Evolutionary conservation across 2,888 invertebrate genomes (phyloP).

Genomic region (Euphydryas editha): DNA sequence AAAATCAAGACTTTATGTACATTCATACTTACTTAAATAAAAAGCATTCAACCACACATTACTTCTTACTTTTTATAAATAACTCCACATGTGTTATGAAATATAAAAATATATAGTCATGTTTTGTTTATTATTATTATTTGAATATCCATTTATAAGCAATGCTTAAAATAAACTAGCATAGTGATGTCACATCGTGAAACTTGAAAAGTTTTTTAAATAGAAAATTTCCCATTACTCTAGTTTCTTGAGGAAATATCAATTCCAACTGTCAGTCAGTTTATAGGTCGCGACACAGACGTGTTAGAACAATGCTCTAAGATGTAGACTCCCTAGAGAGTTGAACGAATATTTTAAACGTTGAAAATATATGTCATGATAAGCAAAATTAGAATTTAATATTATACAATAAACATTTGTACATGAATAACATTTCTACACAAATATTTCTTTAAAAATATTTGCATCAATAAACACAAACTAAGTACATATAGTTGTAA

Average conservation of each 20-base stretch:
- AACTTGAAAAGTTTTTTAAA: conserved; percentile 34
- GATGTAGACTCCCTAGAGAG: conserved; percentile 23
- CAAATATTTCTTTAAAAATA: background rate
- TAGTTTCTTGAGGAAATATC: conserved; percentile 46
- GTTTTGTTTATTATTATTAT: background rate
- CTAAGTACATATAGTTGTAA: too few relatives aligned
- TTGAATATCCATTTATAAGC: background rate
- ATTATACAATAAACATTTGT: background rate
- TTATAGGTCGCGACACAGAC: conserved; percentile 40
- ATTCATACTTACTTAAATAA: background rate
- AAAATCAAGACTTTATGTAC: background rate
- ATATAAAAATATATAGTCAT: too few relatives aligned
- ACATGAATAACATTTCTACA: background rate
- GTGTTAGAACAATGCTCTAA: conserved; percentile 28
- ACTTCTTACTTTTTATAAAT: too few relatives aligned
- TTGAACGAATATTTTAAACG: conserved; percentile 24
- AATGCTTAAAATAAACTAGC: conserved; percentile 3
- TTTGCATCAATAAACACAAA: background rate
- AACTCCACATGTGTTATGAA: too few relatives aligned
- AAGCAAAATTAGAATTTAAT: background rate
- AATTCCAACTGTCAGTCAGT: conserved; percentile 42
- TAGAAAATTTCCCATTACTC: conserved; percentile 45
- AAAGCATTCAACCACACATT: background rate
- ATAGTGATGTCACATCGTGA: conserved; percentile 11
- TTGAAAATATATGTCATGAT: conserved; percentile 1